Base-by-base conservation (phyloP, 2,888 invertebrate genomes). In the Meloe dianella region DNA sequence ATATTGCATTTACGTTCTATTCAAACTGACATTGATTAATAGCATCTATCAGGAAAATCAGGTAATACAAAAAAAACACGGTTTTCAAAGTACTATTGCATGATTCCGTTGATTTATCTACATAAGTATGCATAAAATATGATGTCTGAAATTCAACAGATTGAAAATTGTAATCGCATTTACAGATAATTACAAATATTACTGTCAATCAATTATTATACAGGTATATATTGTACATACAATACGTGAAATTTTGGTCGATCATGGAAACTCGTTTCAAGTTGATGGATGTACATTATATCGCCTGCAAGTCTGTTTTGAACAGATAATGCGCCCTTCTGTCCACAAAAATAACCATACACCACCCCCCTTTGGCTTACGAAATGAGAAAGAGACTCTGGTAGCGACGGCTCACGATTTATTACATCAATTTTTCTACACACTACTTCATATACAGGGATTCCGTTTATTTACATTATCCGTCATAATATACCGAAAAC, bases 11-110 rank as follows among this genome's bases (percentile, higher is more conserved):
- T 76, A 74, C 71, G 74, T 75, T 75, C 71, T 73, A 74, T 73
- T 75, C 73, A 75, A 77, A 75, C 75, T 75, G 76, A 78, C 77
- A 77, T 74, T 77, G 78, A 78, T 78, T 77, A 78, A 78, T 78
- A 76, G 72, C 72, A 63, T 65, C 68, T 73, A 76, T 76, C 74
- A 74, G 71, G 74, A 74, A 68, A 73, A 74, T 72, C 74, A 72
- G 73, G 75, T 76, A 76, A 75, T 76, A 67, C 73, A 72, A 76
- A 75, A n/a, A n/a, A 76, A 74, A 70, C 71, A 70, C 67, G 69
- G 71, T 68, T 69, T 73, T 65, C 65, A 62, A 68, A 68, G 63
- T 68, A 63, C 57, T 61, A 68, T 56, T 68, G 57, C 67, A 61
- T 59, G 64, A 67, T 64, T 61, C 20, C 56, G 6, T 24, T 22